Base-by-base conservation (phyloP, 2,888 invertebrate species). In the Pilophorus perplexus region DNA sequence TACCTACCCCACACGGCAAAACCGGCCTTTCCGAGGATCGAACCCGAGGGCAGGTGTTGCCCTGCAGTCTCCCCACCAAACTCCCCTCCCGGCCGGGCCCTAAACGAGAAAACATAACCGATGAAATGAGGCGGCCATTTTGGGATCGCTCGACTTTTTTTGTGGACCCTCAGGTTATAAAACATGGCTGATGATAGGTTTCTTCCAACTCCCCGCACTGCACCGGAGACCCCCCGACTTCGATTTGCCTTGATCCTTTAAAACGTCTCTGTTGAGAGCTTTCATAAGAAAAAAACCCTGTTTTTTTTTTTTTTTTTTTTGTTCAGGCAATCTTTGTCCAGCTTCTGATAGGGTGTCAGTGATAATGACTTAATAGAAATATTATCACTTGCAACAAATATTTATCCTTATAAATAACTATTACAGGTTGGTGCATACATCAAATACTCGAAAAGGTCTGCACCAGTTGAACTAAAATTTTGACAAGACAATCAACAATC, bases 141-240 rank as follows among this genome's bases (percentile, higher is more conserved):
- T 65, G 52, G 60, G 60, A 46, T 55, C 60, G n/a, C 60, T 22
- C 40, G 64, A 40, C 52, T 65, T 52, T 65, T 65, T 65, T 52
- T 25, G 16, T n/a, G 52, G 27, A 28, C 25, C 52, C 54, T 40
- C 54, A 54, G 64, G 64, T 54, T 52, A 65, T 65, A 65, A 65
- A 65, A 65, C 64, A 65, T 65, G 64, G 64, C 64, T 65, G 64
- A 65, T 65, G 64, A 65, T 52, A 65, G 64, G 54, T 62, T 48
- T 52, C 25, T 33, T 62, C 46, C 44, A 62, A 28, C 28, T 59
- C 46, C n/a, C 8, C 25, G 27, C 62, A 28, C 28, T 22, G 3
- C 8, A 48, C 48, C 33, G 6, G n/a, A 48, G 48, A 4, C 48
- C 48, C 20, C n/a, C 33, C 33, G 12, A 33, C 33, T 6, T 38